phyloP scores from a whole-genome alignment of 2,113 vertebrate genomes.

The Catharus bicknelli region DNA sequence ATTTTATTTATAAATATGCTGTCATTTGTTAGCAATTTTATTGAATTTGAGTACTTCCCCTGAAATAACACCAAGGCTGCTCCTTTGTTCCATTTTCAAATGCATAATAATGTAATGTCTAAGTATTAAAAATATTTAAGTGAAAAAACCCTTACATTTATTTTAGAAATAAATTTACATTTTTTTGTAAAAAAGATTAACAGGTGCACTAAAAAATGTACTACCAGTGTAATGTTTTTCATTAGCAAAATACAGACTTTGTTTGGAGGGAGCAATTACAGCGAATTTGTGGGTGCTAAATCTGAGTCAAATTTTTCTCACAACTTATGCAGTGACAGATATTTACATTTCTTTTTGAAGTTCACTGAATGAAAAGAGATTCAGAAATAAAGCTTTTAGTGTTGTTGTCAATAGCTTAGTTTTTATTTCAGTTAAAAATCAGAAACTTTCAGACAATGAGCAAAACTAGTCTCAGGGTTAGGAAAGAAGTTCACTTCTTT shows the following conservation, averaged over 20 bases:
- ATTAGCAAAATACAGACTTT: neutral
- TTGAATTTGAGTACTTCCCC: neutral
- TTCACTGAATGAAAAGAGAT: neutral
- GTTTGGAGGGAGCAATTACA: neutral
- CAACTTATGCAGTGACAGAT: neutral
- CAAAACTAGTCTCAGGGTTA: neutral
- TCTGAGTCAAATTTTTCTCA: neutral
- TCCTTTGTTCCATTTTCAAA: neutral
- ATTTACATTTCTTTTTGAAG: neutral
- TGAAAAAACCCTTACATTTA: fast-evolving
- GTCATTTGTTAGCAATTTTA: neutral
- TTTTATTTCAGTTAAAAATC: neutral
- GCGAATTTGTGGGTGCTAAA: neutral
- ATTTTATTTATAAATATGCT: neutral
- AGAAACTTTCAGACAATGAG: neutral
- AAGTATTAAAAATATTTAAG: neutral
- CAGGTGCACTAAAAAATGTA: neutral
- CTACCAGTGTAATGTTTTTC: neutral
- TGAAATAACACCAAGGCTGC: neutral
- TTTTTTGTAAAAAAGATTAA: neutral
- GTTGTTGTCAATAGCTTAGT: neutral
- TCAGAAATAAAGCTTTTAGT: neutral
- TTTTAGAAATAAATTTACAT: neutral
- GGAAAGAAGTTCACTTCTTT: neutral
- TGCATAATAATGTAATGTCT: neutral